Base-by-base conservation (phyloP, 2,113 vertebrate species). In the Grallaria varia region DNA sequence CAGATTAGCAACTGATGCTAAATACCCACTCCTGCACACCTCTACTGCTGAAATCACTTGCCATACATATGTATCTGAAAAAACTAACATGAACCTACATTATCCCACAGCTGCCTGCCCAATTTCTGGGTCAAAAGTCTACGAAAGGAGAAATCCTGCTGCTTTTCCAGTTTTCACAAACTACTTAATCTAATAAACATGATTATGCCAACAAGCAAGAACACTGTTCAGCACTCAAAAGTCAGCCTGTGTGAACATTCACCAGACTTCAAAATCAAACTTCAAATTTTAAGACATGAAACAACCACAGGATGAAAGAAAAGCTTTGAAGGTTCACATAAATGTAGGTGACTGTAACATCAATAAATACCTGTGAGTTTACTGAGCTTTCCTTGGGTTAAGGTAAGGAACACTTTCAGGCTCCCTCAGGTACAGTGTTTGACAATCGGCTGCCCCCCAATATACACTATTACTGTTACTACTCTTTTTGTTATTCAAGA, bases 271-370 rank as follows among this genome's bases (percentile, higher is more conserved):
- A 53, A 84, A 83, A 66, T 21, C 73, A 84, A 56, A 14, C 39
- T 44, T 47, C 30, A 7, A 14, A 5, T 37, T 59, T 22, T 21
- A 64, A 82, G 30, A 76, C 0, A 1, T 42, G 37, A 72, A 94
- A 73, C 1, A 9, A 59, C 8, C 42, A 40, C 30, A 56, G 2
- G 2, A 63, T 25, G 28, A 75, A 85, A 45, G 31, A n/a, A 33
- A 56, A 52, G 42, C 4, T 14, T 5, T 59, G 44, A 39, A 67
- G 0, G 0, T 27, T 52, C 49, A 44, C 1, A 27, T 6, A 14
- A 11, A 19, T 3, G 8, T 59, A 18, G 21, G 24, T 60, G 33
- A 71, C 21, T 40, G 2, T 5, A 53, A 79, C 22, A 27, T 4
- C 24, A 40, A 22, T 6, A 71, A 75, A 35, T 56, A 31, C 2